Base-by-base conservation (phyloP, 1,140 invertebrate species). In the Apis laboriosa region DNA sequence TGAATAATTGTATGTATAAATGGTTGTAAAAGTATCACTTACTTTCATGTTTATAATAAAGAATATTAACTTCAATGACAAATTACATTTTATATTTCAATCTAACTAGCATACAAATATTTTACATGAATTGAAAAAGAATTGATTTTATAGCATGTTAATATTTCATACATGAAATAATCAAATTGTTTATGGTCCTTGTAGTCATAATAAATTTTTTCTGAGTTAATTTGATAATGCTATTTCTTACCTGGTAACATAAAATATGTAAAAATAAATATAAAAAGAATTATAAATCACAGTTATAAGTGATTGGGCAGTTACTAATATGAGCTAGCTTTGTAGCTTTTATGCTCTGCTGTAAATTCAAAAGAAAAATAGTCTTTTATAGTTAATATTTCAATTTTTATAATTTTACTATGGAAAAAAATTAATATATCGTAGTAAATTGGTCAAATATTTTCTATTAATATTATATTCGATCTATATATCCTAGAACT, bases 1-100 rank as follows among this genome's bases (percentile, higher is more conserved):
- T 71, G 55, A 68, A 72, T 84, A 85, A 13, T 72, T 80, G 70
- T 75, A 78, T 85, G 68, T 75, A 79, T 80, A 83, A 80, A 76
- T 86, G 51, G 43, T 84, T 85, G 72, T 64, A 86, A 84, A 83
- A 77, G 73, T 87, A 73, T 56, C 80, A 53, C 77, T 76, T 80
- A 87, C 86, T 87, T 86, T 87, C 80, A 84, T 72, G 51, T 79
- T 74, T 58, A 70, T 72, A 24, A 84, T 80, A 77, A 67, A 78
- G 80, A 87, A 80, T 76, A 34, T 64, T 63, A 71, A 83, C 15
- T 83, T 72, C 55, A 78, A 49, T 64, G 56, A 71, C 60, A 72
- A 78, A 56, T 70, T 83, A 78, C n/a, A 15, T 78, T 77, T 80
- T 77, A 80, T 56, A 80, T 72, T 60, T 72, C 43, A 64, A 67